Base-by-base conservation (phyloP, 2,888 invertebrate species). In the Galerucella calmariensis region DNA sequence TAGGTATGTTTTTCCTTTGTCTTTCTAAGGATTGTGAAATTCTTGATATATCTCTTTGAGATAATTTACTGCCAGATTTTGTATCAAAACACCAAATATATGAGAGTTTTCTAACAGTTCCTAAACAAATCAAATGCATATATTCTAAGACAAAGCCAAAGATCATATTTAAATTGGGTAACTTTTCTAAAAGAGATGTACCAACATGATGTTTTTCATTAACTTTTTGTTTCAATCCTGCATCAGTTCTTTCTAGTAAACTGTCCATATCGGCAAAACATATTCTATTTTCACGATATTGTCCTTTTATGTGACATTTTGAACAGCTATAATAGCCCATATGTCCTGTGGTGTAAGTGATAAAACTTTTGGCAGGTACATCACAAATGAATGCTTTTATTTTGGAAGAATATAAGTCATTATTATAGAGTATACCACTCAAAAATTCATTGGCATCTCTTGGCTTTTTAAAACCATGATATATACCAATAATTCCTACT, bases 391-490 rank as follows among this genome's bases (percentile, higher is more conserved):
- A 67, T 9, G 65, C 72, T 51, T 69, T 74, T 61, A 74, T 69
- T 69, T 67, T 61, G 41, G 72, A 53, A 27, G 14, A 8, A 61
- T 65, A 66, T 27, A 58, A 53, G 12, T 62, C 61, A 56, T 51
- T 68, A 56, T 72, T 67, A 59, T 44, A 46, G 24, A 24, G 16
- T 46, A 72, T 11, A 11, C 71, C 69, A 71, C 51, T 9, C 53
- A 79, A 75, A 69, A 77, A 75, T 46, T 65, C 72, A 75, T 76
- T 75, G 16, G 66, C 68, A 66, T 69, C 63, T 44, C 61, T 51
- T 41, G 79, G 78, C 67, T 78, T 78, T 20, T 59, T 51, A 73
- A 69, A 58, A 62, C 77, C 77, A 69, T 77, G 75, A 65, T 74
- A 76, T 65, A 77, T 69, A 24, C 77, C 76, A n/a, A 77, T 61